Evolutionary conservation across 2,797 vertebrate species (phyloP).

Genomic region (Syngnathus acus): DNA sequence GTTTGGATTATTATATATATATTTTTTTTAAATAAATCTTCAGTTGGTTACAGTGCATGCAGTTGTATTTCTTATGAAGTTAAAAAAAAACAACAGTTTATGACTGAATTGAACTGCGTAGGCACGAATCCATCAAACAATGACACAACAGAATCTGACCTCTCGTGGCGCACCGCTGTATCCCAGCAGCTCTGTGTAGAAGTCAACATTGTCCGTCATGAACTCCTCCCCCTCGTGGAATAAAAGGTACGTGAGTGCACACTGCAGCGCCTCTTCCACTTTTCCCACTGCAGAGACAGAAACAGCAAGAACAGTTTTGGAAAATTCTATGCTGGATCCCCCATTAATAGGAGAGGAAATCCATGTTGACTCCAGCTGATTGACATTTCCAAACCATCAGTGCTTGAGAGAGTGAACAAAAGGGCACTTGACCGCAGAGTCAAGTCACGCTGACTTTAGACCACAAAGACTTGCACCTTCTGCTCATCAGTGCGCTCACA

Average conservation of each 20-base stretch:
- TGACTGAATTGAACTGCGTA: background rate
- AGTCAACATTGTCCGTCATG: slow-evolving; percentile 80
- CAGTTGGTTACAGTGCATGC: background rate
- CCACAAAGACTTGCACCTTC: slow-evolving; percentile 4
- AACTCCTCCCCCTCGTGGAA: slow-evolving; percentile 83
- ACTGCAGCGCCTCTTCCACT: slow-evolving; percentile 77
- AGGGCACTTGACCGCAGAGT: background rate
- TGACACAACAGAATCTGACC: slow-evolving; percentile 55
- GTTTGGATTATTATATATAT: no score
- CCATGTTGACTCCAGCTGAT: background rate
- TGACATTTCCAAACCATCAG: slow-evolving; percentile 46
- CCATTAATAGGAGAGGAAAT: background rate
- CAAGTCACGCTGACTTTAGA: background rate
- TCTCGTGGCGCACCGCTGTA: slow-evolving; percentile 68
- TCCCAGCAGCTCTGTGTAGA: slow-evolving; percentile 77
- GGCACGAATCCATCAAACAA: background rate
- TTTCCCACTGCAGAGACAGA: slow-evolving; percentile 62
- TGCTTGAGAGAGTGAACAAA: slow-evolving; percentile 4
- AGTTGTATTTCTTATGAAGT: background rate
- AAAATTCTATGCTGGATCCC: background rate
- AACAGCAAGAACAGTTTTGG: background rate
- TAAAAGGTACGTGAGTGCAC: slow-evolving; percentile 83
- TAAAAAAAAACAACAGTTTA: background rate
- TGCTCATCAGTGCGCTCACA: slow-evolving; percentile 4
- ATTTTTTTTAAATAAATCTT: no score